Percentiles rank a stretch among this genome's conserved stretches.
Conservation (phyloP, 2,888 invertebrate genomes). For the Agapetus fuscipes region DNA sequence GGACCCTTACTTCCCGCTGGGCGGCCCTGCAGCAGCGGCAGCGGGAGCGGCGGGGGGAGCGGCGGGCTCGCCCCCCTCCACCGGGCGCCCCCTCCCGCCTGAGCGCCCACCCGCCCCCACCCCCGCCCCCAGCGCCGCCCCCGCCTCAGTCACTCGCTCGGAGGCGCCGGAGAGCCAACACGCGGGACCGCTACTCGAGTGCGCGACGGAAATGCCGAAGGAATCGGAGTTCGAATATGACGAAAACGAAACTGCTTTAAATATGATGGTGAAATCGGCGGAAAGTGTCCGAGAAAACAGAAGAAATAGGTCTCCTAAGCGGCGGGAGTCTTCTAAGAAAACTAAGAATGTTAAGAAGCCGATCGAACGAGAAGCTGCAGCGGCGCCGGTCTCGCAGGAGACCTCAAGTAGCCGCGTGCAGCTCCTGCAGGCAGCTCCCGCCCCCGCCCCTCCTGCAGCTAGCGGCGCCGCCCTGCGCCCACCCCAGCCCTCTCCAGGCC, state of each 20-base stretch:
- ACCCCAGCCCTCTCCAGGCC: constrained; percentile 30
- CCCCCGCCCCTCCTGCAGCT: constrained; percentile 21
- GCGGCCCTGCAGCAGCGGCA: constrained; percentile 48
- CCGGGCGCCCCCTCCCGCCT: constrained; percentile 21
- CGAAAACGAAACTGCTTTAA: constrained; percentile 27
- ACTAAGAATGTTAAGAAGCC: no score
- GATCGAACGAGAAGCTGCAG: background rate
- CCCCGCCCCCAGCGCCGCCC: constrained; percentile 26
- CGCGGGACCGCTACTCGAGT: constrained; percentile 6
- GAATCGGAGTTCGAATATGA: constrained; percentile 2
- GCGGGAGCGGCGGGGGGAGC: constrained; percentile 29
- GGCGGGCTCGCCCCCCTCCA: constrained; percentile 26
- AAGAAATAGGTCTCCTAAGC: constrained; percentile 43
- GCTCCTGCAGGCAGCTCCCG: constrained; percentile 15
- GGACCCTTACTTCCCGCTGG: constrained; percentile 63
- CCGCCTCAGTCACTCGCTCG: constrained; percentile 26
- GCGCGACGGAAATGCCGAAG: constrained; percentile 25
- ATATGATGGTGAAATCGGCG: constrained; percentile 32
- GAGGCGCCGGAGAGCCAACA: background rate
- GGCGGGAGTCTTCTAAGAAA: constrained; percentile 26
- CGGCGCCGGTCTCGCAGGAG: background rate
- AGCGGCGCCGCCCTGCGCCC: constrained; percentile 21
- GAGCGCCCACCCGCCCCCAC: constrained; percentile 7
- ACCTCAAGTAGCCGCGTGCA: no score
- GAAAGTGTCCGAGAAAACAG: constrained; percentile 33